Percentiles rank a stretch among this genome's conserved stretches.
Evolutionary conservation across 2,113 vertebrate species (phyloP).

Genomic region (Odobenus rosmarus): DNA sequence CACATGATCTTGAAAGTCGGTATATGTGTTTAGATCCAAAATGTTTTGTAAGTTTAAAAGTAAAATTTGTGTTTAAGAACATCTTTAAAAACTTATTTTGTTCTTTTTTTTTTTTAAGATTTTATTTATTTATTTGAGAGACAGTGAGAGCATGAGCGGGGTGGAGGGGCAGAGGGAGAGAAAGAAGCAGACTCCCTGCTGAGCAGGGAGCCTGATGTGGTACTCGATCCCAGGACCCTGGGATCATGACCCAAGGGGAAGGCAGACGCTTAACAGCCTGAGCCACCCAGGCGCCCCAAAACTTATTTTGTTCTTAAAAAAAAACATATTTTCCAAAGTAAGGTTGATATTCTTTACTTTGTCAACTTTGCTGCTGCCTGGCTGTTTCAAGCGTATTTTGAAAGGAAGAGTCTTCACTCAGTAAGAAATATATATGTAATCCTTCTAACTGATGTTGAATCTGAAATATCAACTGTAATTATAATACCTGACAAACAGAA

Average conservation of each 20-base stretch:
- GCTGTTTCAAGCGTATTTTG: slow-evolving; percentile 29
- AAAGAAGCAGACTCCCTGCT: no score
- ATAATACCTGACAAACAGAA: not conserved
- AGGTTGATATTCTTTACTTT: not conserved
- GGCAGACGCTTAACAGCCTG: no score
- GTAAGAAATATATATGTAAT: not conserved
- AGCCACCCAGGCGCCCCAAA: no score
- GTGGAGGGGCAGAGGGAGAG: no score
- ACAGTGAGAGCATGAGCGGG: no score
- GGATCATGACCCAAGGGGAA: no score
- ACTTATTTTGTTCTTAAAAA: not conserved
- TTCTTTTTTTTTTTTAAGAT: not conserved
- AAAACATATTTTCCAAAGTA: not conserved
- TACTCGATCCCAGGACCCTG: no score
- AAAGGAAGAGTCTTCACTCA: slow-evolving; percentile 33
- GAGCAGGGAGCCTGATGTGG: no score
- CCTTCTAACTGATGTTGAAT: not conserved
- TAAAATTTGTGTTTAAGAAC: not conserved
- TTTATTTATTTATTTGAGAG: not conserved
- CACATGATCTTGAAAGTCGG: not conserved
- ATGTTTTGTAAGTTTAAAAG: not conserved
- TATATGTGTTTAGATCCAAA: not conserved
- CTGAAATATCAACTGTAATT: not conserved
- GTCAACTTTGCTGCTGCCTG: not conserved
- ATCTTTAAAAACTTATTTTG: not conserved